Conservation (phyloP, 92 coral and sea anemone genomes). For the Zoanthus solanderi region DNA sequence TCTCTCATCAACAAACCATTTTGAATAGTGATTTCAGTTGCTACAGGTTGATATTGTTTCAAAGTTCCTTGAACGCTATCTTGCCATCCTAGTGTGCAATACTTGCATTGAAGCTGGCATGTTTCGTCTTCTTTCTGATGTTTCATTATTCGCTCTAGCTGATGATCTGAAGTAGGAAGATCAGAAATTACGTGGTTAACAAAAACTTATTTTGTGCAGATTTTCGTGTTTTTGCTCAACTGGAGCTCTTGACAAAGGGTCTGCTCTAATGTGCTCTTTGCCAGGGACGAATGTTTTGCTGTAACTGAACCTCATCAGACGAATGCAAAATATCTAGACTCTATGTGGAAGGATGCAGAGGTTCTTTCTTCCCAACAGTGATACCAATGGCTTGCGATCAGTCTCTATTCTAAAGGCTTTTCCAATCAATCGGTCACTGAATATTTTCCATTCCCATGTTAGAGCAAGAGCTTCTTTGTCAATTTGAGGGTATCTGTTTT, state of each 20-base stretch:
- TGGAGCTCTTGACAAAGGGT: slow-evolving; percentile 64
- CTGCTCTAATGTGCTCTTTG: slow-evolving; percentile 49
- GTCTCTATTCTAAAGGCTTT: slow-evolving; percentile 51
- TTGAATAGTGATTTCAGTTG: slow-evolving; percentile 24
- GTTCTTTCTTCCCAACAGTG: slow-evolving; percentile 34
- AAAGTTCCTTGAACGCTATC: slow-evolving; percentile 38
- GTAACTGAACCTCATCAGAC: slow-evolving; percentile 62
- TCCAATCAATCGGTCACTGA: slow-evolving; percentile 46
- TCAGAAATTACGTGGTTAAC: slow-evolving; percentile 32
- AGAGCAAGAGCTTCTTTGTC: slow-evolving; percentile 66
- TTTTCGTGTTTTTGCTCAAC: neutral
- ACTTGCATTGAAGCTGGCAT: slow-evolving; percentile 33
- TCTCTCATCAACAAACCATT: slow-evolving; percentile 29
- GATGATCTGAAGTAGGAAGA: slow-evolving; percentile 41
- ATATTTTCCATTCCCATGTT: slow-evolving; percentile 58
- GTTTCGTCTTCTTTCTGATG: slow-evolving; percentile 36
- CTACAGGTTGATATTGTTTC: slow-evolving; percentile 41
- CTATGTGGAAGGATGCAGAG: slow-evolving; percentile 50
- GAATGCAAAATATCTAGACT: slow-evolving; percentile 56
- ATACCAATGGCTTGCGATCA: slow-evolving; percentile 60
- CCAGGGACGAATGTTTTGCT: slow-evolving; percentile 51
- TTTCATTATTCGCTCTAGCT: slow-evolving; percentile 6
- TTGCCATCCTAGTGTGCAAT: slow-evolving; percentile 49
- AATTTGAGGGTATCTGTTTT: slow-evolving; percentile 56
- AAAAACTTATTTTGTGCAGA: slow-evolving; percentile 43